A percentile compares a stretch with the other conserved stretches of the same genome.
Evolutionary conservation across 2,797 vertebrate species (phyloP).

Genomic region (Hyperoplus immaculatus): DNA sequence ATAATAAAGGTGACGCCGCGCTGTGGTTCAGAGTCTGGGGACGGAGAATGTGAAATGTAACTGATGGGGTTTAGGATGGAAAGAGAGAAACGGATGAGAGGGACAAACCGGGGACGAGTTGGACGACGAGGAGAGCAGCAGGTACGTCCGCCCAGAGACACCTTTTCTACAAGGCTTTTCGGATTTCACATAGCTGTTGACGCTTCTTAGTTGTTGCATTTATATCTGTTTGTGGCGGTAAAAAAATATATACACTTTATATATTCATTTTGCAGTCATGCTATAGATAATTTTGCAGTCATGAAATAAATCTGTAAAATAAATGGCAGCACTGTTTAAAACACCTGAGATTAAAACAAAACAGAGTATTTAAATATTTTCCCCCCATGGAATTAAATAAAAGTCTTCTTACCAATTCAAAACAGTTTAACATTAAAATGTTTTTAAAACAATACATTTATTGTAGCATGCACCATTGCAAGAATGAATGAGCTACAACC

Average conservation of each 20-base stretch:
- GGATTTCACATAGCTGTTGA: neutral
- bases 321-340: neutral
- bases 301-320: neutral
- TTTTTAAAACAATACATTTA: neutral
- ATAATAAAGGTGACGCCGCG: slow-evolving; percentile 74
- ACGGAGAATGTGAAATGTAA: slow-evolving; percentile 38
- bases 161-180: slow-evolving; percentile 35
- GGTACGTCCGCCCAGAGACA: slow-evolving; percentile 68
- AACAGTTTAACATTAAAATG: neutral
- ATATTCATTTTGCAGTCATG: neutral
- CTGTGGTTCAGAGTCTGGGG: slow-evolving; percentile 55
- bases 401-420: neutral
- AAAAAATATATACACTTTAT: too few relatives aligned
- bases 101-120: slow-evolving; percentile 22
- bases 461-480: neutral
- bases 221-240: too few relatives aligned
- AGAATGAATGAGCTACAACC: neutral
- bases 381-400: neutral
- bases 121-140: slow-evolving; percentile 63
- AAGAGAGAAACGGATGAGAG: slow-evolving; percentile 41
- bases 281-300: too few relatives aligned
- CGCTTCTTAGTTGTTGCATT: slow-evolving; percentile 26
- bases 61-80: slow-evolving; percentile 44
- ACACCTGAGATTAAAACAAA: neutral
- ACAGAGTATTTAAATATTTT: neutral